Percentiles rank a stretch among this genome's conserved stretches.
phyloP scores from a whole-genome alignment of 1,140 invertebrate genomes.

The Aricia agestis region DNA sequence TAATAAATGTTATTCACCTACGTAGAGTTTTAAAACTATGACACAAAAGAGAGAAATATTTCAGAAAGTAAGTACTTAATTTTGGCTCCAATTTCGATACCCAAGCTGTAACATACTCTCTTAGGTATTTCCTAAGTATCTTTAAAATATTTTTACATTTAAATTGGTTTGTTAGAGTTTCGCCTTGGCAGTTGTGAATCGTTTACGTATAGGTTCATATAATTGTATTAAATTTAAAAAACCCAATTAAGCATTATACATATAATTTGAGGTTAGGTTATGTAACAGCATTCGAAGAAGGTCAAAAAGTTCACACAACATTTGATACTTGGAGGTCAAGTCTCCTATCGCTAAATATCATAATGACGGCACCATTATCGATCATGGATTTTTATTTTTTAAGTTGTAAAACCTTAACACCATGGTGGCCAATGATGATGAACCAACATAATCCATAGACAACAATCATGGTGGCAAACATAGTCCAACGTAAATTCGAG shows the following conservation, averaged over 20 bases:
- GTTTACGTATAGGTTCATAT: neutral
- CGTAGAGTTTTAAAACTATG: too few relatives aligned
- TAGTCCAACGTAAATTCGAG: too few relatives aligned
- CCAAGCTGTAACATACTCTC: too few relatives aligned
- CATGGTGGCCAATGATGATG: too few relatives aligned
- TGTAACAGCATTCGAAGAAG: conserved; percentile 3
- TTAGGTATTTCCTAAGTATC: neutral
- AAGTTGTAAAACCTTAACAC: neutral
- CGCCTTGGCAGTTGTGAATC: neutral
- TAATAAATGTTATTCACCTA: too few relatives aligned
- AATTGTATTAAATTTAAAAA: neutral
- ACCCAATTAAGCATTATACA: neutral
- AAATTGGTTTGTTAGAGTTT: neutral
- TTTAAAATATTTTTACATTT: neutral
- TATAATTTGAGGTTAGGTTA: neutral
- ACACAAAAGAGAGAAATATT: too few relatives aligned
- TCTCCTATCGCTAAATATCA: neutral
- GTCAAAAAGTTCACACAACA: conserved; percentile 8
- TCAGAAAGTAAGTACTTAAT: too few relatives aligned
- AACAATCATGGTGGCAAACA: too few relatives aligned
- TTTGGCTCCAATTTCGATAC: too few relatives aligned
- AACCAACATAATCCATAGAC: too few relatives aligned
- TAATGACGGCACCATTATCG: neutral
- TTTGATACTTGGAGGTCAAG: conserved; percentile 3
- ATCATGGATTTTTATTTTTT: neutral